A percentile compares a stretch with the other conserved stretches of the same genome.
Evolutionary conservation across 1,140 invertebrate species (phyloP).

Genomic region (Meloidogyne chitwoodi): DNA sequence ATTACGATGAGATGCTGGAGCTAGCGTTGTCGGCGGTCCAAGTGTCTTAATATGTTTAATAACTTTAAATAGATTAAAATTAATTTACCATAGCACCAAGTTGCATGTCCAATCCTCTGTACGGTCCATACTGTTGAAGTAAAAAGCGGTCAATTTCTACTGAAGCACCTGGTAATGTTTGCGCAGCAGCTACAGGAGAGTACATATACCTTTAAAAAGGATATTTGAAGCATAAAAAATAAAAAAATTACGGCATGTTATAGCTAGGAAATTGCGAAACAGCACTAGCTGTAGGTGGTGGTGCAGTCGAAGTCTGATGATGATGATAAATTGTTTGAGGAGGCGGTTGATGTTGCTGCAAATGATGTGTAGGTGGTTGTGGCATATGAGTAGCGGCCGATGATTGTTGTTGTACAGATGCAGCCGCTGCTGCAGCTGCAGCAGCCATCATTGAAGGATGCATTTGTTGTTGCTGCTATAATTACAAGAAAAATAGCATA

Average conservation of each 20-base stretch:
- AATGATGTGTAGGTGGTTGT: background rate
- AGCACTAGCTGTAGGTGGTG: background rate
- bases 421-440: background rate
- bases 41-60: background rate
- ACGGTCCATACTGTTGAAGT: constrained; percentile 18
- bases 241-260: constrained; percentile 7
- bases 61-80: background rate
- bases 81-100: constrained; percentile 10
- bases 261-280: constrained; percentile 14
- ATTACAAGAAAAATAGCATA: background rate
- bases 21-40: constrained; percentile 12
- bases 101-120: constrained; percentile 7
- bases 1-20: constrained; percentile 6
- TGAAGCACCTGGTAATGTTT: background rate
- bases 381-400: background rate
- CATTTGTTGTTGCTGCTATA: background rate
- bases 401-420: background rate
- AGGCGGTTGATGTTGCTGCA: constrained; percentile 11
- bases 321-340: constrained; percentile 6
- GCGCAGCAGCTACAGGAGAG: constrained; percentile 14
- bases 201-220: constrained; percentile 10
- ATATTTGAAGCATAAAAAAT: background rate
- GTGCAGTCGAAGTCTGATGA: constrained; percentile 13
- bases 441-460: background rate
- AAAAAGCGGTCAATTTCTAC: constrained; percentile 13